These are phyloP conservation scores for Gobio gobio DNA, from an alignment of 2,113 vertebrate species.

Conservation along the genomic window DNA sequence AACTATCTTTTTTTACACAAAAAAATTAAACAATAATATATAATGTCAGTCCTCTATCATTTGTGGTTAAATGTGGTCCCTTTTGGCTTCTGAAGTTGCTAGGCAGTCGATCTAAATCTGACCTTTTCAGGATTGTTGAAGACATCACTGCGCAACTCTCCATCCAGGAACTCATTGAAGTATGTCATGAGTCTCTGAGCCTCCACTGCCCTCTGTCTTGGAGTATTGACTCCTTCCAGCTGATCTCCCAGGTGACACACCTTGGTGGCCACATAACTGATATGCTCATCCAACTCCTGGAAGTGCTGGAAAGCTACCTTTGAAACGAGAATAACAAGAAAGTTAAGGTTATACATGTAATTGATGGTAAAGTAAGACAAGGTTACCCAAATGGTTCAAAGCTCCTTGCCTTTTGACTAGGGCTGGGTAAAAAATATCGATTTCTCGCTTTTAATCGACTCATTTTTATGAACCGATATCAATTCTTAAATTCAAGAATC, in stretches of 20 bases:
- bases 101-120: constrained; percentile 56
- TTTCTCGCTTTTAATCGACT: too few relatives aligned
- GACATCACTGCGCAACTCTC: constrained; percentile 97
- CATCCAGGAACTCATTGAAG: constrained; percentile 99
- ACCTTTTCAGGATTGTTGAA: constrained; percentile 99
- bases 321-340: constrained; percentile 51
- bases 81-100: background rate
- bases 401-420: background rate
- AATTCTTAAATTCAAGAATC: too few relatives aligned
- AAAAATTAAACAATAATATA: background rate
- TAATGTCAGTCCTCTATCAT: background rate
- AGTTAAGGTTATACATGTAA: background rate
- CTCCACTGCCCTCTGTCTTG: constrained; percentile 95
- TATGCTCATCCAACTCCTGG: constrained; percentile 97
- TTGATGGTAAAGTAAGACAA: background rate
- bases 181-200: constrained; percentile 99
- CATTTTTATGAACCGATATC: too few relatives aligned
- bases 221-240: constrained; percentile 97
- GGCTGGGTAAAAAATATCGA: too few relatives aligned
- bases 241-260: constrained; percentile 99
- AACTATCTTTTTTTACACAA: background rate
- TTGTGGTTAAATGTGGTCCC: background rate
- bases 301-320: constrained; percentile 99
- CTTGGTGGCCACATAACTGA: constrained; percentile 98
- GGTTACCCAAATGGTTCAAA: background rate